Evolutionary conservation across 2,888 invertebrate genomes (phyloP).

Genomic region (Trissolcus japonicus): DNA sequence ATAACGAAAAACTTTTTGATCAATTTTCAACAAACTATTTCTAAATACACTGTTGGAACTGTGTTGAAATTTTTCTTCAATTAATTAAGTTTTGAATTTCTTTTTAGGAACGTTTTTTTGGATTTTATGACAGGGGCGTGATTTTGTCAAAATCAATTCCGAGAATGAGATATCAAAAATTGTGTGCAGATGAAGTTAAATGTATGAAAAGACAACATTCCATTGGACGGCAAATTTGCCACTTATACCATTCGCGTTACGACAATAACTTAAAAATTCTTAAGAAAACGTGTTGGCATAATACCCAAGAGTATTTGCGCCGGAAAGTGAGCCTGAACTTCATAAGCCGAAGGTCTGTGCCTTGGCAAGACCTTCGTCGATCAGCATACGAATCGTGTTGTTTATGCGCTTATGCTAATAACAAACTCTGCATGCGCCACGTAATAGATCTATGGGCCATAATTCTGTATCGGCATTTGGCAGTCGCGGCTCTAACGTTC

Average conservation of each 20-base stretch:
- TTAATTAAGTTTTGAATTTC: too few species aligned
- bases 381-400: slow-evolving; percentile 51
- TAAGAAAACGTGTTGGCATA: slow-evolving; percentile 26
- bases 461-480: slow-evolving; percentile 54
- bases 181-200: background rate
- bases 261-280: slow-evolving; percentile 24
- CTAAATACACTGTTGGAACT: too few species aligned
- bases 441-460: slow-evolving; percentile 63
- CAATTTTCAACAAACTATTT: too few species aligned
- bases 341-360: slow-evolving; percentile 17
- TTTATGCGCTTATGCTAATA: slow-evolving; percentile 61
- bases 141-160: too few species aligned
- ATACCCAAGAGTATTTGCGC: slow-evolving; percentile 27
- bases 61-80: too few species aligned
- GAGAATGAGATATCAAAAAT: too few species aligned
- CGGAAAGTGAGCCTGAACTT: slow-evolving; percentile 32
- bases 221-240: background rate
- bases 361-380: slow-evolving; percentile 39
- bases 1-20: too few species aligned
- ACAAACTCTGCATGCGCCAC: slow-evolving; percentile 41
- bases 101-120: too few species aligned
- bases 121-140: too few species aligned
- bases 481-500: slow-evolving; percentile 29
- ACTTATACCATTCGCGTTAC: slow-evolving; percentile 13
- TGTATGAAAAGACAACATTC: background rate